Conservation (phyloP, 2,797 vertebrate genomes). For the Platalea minor region DNA sequence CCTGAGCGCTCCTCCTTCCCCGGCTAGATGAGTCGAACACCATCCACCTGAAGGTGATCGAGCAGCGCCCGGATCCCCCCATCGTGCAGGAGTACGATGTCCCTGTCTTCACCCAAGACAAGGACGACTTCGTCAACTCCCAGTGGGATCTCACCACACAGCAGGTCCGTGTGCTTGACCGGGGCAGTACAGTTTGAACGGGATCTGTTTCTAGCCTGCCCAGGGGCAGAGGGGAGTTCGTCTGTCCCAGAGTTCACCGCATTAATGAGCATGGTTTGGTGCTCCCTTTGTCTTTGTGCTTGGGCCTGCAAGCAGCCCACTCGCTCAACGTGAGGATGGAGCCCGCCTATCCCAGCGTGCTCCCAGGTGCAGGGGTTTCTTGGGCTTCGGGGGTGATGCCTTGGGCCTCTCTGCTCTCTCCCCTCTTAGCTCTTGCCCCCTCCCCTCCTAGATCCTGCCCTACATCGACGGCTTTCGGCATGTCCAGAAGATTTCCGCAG, state of each 20-base stretch:
- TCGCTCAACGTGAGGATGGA: fast-evolving
- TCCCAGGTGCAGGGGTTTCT: not conserved
- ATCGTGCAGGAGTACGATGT: constrained; percentile 98
- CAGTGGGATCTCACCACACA: constrained; percentile 99
- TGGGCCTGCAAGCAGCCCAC: not conserved
- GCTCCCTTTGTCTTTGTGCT: not conserved
- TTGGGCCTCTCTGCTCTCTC: not conserved
- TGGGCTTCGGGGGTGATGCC: not conserved
- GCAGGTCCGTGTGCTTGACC: constrained; percentile 76
- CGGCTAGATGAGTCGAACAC: constrained; percentile 93
- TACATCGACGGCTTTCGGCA: constrained; percentile 97
- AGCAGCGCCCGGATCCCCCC: constrained; percentile 88
- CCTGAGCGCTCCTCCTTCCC: not conserved
- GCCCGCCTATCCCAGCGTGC: fast-evolving
- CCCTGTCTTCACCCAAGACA: constrained; percentile 93
- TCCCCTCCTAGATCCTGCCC: constrained; percentile 85
- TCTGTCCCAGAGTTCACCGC: not conserved
- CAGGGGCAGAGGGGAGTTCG: fast-evolving
- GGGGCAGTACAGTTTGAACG: fast-evolving
- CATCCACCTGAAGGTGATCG: constrained; percentile 95
- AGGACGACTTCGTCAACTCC: constrained; percentile 88
- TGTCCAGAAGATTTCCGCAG: constrained; percentile 95
- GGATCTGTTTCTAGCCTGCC: not conserved
- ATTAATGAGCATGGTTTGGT: fast-evolving
- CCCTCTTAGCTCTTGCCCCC: not conserved